Evolutionary conservation across 1,140 invertebrate species (phyloP).

Genomic region (Drosophila littoralis): DNA sequence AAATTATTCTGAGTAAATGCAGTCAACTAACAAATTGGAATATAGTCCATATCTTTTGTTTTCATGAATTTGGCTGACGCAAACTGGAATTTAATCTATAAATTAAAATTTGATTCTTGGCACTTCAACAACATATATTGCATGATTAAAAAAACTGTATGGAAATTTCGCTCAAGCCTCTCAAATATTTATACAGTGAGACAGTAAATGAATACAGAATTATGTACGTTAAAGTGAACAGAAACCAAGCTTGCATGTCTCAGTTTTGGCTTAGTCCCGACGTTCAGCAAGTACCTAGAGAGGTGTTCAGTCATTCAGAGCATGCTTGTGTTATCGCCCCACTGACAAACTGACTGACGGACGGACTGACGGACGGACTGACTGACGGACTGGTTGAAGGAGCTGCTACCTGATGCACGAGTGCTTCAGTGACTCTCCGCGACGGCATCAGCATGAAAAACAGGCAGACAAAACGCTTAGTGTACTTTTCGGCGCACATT

Average conservation of each 20-base stretch:
- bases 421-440: slow-evolving; percentile 63
- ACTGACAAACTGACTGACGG: slow-evolving; percentile 44
- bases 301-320: slow-evolving; percentile 61
- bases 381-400: slow-evolving; percentile 39
- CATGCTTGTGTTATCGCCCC: slow-evolving; percentile 56
- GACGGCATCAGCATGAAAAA: slow-evolving; percentile 51
- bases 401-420: slow-evolving; percentile 65
- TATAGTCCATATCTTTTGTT: no score
- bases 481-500: slow-evolving; percentile 55
- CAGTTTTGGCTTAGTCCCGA: no score
- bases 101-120: no score
- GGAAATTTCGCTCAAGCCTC: background rate
- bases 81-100: no score
- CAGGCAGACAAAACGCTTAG: slow-evolving; percentile 68
- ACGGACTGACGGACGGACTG: slow-evolving; percentile 31
- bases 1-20: no score
- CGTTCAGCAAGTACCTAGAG: slow-evolving; percentile 6
- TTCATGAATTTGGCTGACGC: no score
- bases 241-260: background rate
- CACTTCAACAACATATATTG: no score
- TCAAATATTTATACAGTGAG: slow-evolving; percentile 25
- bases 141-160: no score
- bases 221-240: slow-evolving; percentile 30
- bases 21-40: no score
- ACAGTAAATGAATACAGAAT: slow-evolving; percentile 57